Evolutionary conservation across 2,797 vertebrate genomes (phyloP), one percentile per base, ranked within the genome.

Genomic region (Coccyzus lansbergi): DNA sequence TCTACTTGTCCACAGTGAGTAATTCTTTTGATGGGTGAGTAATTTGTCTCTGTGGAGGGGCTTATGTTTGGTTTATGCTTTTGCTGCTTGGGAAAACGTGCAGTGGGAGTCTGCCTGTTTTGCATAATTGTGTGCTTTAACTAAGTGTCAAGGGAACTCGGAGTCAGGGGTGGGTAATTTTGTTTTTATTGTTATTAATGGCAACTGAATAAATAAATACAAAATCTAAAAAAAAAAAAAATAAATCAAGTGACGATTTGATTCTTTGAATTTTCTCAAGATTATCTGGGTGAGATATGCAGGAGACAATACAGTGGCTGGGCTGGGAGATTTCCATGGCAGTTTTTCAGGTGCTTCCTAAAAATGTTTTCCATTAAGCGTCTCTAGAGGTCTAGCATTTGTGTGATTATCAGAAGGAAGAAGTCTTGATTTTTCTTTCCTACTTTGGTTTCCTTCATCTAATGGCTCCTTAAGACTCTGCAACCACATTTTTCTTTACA

Each of bases 271-370:
- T 88, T 89, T 86, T 83, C 63, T 64, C 56, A 40, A 29, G 12
- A 52, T 64, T 86, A n/a, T 36, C 53, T 29, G 14, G 20, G 71
- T 55, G 85, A 96, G 85, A 64, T 46, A 74, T 83, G n/a, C 34
- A 53, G 49, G 34, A 67, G 56, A 63, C 40, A 68, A 65, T 38
- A 40, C 1, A 7, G 74, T 22, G 49, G 29, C 71, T 34, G 24
- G 58, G 31, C 60, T 86, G 64, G 63, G 48, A 94, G 92, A 71
- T 86, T 79, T 93, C 78, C 44, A 80, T 34, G 29, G 56, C 64
- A 80, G n/a, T 29, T 83, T 93, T 92, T 88, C 90, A 95, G 93
- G 88, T 93, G 64, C 60, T 89, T 95, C 92, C 93, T 87, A 86
- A 92, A 52, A 76, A 76, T 75, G n/a, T 86, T 93, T 94, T 92